phyloP scores from a whole-genome alignment of 2,797 vertebrate genomes.

The Todus mexicanus region DNA sequence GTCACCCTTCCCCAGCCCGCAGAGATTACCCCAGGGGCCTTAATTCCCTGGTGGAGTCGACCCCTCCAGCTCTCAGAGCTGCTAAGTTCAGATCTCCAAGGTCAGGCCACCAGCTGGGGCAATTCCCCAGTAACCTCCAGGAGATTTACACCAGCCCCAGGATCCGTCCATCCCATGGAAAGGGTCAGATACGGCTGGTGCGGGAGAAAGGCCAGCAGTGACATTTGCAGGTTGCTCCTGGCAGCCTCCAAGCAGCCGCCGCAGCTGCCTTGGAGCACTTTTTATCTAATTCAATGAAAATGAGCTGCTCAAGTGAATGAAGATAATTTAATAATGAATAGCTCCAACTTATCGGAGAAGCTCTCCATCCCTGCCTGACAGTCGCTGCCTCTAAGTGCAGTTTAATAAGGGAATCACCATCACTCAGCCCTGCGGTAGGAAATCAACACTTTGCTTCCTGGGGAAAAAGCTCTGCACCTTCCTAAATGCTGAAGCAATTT shows the following conservation, averaged over 20 bases:
- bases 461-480: background rate
- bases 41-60: background rate
- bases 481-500: conserved; percentile 34
- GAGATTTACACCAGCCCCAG: background rate
- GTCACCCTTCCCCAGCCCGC: background rate
- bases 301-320: conserved; percentile 60
- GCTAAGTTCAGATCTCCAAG: background rate
- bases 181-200: background rate
- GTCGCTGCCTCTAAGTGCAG: conserved; percentile 67
- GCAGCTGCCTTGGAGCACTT: conserved; percentile 38
- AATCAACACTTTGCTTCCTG: conserved; percentile 30
- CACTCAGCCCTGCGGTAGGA: conserved; percentile 29
- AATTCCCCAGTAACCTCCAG: background rate
- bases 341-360: conserved; percentile 67
- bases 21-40: background rate
- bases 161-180: background rate
- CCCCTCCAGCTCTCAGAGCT: background rate
- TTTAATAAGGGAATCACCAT: conserved; percentile 66
- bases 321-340: conserved; percentile 71
- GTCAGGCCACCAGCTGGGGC: background rate
- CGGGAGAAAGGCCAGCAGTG: background rate
- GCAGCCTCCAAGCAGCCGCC: conserved; percentile 10
- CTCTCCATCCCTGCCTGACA: conserved; percentile 62
- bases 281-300: conserved; percentile 56
- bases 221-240: conserved; percentile 12